A percentile compares a stretch with the other conserved stretches of the same genome.
Conservation (phyloP, 2,113 vertebrate genomes). For the Tragelaphus strepsiceros region DNA sequence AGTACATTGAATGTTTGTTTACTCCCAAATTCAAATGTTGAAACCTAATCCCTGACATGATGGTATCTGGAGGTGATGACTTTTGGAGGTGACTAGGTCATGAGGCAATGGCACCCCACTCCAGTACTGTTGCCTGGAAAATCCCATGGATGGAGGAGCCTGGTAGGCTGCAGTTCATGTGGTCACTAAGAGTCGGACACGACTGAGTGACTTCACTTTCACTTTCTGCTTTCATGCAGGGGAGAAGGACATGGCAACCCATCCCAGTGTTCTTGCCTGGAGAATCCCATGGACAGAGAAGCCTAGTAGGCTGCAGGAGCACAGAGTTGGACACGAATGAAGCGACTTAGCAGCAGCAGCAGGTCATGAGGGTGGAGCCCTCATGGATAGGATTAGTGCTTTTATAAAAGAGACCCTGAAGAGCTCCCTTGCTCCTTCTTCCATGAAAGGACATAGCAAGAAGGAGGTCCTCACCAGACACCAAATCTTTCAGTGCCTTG, state of each 20-base stretch:
- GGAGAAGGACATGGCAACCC: too few species aligned
- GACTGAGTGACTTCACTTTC: too few species aligned
- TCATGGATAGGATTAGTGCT: background rate
- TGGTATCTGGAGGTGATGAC: background rate
- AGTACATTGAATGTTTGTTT: background rate
- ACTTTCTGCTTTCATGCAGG: too few species aligned
- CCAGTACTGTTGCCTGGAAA: too few species aligned
- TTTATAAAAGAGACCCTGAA: background rate
- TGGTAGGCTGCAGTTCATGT: too few species aligned
- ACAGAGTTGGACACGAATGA: too few species aligned
- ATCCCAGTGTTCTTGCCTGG: too few species aligned
- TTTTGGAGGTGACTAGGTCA: background rate
- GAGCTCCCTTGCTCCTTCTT: background rate
- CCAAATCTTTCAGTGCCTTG: background rate
- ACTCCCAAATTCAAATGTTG: background rate
- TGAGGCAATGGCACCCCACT: background rate
- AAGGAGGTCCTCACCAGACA: background rate
- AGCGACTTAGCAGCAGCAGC: too few species aligned
- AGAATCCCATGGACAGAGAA: too few species aligned
- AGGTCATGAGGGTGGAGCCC: background rate
- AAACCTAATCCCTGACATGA: background rate
- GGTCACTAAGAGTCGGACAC: too few species aligned
- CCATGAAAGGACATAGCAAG: background rate
- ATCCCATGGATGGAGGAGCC: too few species aligned
- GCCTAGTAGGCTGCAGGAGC: too few species aligned